Evolutionary conservation across 2,113 vertebrate genomes (phyloP).

Genomic region (Passer domesticus): DNA sequence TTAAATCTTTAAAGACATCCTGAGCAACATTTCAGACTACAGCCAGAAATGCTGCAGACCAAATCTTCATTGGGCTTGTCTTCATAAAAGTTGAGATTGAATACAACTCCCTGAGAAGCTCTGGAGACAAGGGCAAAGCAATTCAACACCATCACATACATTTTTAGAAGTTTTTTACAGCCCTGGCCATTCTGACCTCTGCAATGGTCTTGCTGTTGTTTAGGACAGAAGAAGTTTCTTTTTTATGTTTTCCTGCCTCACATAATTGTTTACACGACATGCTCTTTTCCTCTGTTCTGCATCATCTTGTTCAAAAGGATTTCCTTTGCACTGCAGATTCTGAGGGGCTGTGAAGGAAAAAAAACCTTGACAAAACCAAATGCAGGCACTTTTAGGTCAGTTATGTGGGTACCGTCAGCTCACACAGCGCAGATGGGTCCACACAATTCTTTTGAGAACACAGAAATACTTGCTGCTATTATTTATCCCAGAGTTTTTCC

Average conservation of each 20-base stretch:
- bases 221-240: not conserved
- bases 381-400: not conserved
- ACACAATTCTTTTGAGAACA: not conserved
- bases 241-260: not conserved
- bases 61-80: not conserved
- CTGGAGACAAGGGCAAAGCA: slow-evolving; percentile 33
- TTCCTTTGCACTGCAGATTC: not conserved
- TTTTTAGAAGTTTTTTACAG: slow-evolving; percentile 54
- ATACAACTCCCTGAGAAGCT: slow-evolving; percentile 29
- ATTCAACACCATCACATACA: not conserved
- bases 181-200: slow-evolving; percentile 28
- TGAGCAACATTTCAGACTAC: not conserved
- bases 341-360: not conserved
- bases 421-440: accelerated
- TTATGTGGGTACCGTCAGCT: not conserved
- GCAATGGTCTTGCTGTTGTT: not conserved
- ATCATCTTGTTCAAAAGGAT: not conserved
- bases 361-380: not conserved
- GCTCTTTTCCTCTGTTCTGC: not conserved
- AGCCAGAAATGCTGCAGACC: not conserved
- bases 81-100: slow-evolving; percentile 34
- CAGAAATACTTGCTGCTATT: not conserved
- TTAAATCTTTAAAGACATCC: slow-evolving; percentile 48
- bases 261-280: not conserved
- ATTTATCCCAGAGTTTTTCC: not conserved